These are phyloP conservation scores for Halichoeres trimaculatus DNA, from an alignment of 2,113 vertebrate species.

Conservation along the genomic window DNA sequence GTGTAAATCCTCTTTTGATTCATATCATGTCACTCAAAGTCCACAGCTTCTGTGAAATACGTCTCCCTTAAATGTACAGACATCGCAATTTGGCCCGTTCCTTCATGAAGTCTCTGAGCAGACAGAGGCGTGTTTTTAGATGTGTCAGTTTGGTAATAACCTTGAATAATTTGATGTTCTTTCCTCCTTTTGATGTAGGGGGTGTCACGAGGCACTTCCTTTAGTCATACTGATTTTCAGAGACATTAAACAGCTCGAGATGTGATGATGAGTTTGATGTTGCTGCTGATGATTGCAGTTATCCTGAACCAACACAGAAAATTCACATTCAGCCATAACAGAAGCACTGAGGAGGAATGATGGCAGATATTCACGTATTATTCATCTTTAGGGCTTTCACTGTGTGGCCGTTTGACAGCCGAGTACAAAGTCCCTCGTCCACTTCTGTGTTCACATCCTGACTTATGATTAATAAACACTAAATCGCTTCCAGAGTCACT, in stretches of 20 bases:
- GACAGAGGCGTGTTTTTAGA: neutral
- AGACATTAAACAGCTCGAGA: neutral
- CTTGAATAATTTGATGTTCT: constrained; percentile 13
- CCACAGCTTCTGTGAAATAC: constrained; percentile 28
- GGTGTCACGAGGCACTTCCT: neutral
- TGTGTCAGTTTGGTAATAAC: constrained; percentile 6
- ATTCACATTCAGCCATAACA: neutral
- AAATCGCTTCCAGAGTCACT: constrained; percentile 17
- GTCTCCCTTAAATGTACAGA: constrained; percentile 29
- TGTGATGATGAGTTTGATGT: neutral
- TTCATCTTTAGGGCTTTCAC: neutral
- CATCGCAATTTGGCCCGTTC: neutral
- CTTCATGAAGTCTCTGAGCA: neutral
- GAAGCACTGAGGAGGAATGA: neutral
- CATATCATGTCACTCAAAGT: constrained; percentile 55
- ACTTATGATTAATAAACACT: constrained; percentile 23
- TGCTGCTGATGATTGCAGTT: neutral
- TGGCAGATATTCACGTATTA: neutral
- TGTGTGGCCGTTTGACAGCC: neutral
- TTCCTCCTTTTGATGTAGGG: constrained; percentile 23
- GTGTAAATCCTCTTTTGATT: constrained; percentile 75
- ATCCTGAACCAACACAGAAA: neutral
- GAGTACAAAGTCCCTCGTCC: neutral
- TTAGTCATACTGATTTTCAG: neutral
- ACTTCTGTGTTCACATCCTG: constrained; percentile 1